Percentiles rank a stretch among this genome's conserved stretches.
Conservation (phyloP, 2,888 invertebrate genomes). For the Athripsodes cinereus region DNA sequence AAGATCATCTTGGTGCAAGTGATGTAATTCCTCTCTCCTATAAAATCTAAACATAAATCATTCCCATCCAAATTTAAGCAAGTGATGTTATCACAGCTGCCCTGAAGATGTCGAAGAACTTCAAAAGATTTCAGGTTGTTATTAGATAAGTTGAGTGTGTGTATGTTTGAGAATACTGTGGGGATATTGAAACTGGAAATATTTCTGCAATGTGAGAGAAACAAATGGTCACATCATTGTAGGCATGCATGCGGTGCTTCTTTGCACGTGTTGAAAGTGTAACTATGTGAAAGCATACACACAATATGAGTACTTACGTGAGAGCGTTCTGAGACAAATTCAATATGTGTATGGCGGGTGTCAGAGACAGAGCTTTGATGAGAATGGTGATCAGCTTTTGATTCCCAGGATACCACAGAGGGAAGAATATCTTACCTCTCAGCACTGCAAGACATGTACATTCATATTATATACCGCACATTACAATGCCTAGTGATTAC, state of each 20-base stretch:
- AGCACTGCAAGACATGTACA: no score
- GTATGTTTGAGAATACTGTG: slow-evolving; percentile 33
- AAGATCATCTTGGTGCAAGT: slow-evolving; percentile 48
- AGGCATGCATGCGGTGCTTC: no score
- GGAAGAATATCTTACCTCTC: slow-evolving; percentile 16
- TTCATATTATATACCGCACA: no score
- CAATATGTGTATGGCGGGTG: slow-evolving; percentile 3
- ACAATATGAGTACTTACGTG: slow-evolving; percentile 8
- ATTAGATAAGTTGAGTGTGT: slow-evolving; percentile 36
- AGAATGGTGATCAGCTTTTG: slow-evolving; percentile 14
- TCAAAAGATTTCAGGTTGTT: slow-evolving; percentile 33
- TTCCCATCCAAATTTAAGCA: slow-evolving; percentile 35
- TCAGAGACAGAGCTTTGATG: slow-evolving; percentile 10
- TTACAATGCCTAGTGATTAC: no score
- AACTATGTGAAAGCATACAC: no score
- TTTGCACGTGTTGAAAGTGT: no score
- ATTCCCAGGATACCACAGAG: slow-evolving; percentile 21
- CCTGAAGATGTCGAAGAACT: slow-evolving; percentile 8
- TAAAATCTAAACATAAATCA: slow-evolving; percentile 55
- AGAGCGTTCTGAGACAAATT: slow-evolving; percentile 9
- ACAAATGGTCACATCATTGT: no score
- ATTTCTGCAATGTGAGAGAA: not conserved
- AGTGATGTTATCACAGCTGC: not conserved
- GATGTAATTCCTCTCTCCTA: slow-evolving; percentile 53
- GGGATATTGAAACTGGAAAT: slow-evolving; percentile 34